These are phyloP conservation scores for Drosophila saltans DNA, from an alignment of 1,140 invertebrate species.

Conservation along the genomic window DNA sequence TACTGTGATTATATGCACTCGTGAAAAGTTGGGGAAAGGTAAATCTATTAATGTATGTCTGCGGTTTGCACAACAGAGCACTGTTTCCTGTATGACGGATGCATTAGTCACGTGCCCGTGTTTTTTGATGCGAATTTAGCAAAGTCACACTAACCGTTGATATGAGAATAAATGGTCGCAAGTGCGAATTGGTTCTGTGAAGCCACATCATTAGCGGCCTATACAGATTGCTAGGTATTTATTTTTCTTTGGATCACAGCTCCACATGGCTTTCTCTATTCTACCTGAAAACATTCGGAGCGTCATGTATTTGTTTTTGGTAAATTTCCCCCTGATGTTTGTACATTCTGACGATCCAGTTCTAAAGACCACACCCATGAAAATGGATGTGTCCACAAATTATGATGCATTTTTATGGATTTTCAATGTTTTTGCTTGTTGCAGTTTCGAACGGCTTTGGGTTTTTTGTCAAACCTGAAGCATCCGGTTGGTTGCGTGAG, in stretches of 20 bases:
- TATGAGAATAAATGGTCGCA: constrained; percentile 16
- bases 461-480: constrained; percentile 62
- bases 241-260: too few species aligned
- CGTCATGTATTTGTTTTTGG: neutral
- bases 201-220: too few species aligned
- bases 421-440: constrained; percentile 78
- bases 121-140: constrained; percentile 32
- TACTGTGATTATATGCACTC: constrained; percentile 65
- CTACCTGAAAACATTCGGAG: too few species aligned
- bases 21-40: constrained; percentile 25
- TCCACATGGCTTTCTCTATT: too few species aligned
- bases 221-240: too few species aligned
- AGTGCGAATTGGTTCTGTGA: too few species aligned
- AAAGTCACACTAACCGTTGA: constrained; percentile 14
- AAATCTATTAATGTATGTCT: constrained; percentile 65
- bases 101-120: constrained; percentile 19
- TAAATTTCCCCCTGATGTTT: neutral
- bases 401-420: constrained; percentile 83
- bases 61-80: neutral
- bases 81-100: constrained; percentile 6
- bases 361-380: constrained; percentile 7
- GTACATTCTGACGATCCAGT: constrained; percentile 55
- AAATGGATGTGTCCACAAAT: constrained; percentile 54
- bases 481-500: constrained; percentile 57
- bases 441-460: constrained; percentile 70